Evolutionary conservation across 2,113 vertebrate genomes (phyloP).

Genomic region (Sterna hirundo): DNA sequence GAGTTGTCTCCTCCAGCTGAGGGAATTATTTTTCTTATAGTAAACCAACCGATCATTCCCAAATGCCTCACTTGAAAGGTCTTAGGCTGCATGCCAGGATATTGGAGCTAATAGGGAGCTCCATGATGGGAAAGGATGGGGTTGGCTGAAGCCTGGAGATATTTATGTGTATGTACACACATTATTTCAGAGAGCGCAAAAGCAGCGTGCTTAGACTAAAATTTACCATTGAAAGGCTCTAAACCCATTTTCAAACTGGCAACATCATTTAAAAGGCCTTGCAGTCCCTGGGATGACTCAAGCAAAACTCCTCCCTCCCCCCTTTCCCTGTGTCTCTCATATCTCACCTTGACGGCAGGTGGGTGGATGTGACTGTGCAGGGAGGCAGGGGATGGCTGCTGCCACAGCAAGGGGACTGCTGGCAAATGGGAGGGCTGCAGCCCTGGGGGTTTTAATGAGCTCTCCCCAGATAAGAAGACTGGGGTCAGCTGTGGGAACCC

Average conservation of each 20-base stretch:
- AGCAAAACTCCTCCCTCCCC: background rate
- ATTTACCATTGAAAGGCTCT: background rate
- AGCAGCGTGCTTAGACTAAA: background rate
- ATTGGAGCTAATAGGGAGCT: background rate
- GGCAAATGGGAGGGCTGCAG: background rate
- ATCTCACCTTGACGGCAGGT: conserved; percentile 14
- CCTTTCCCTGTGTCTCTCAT: background rate
- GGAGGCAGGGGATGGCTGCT: background rate
- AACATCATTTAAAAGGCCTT: background rate
- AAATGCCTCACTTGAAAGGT: background rate
- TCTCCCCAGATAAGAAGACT: background rate
- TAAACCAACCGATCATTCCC: background rate
- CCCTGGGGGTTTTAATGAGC: background rate
- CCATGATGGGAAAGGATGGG: background rate
- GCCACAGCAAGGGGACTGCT: background rate
- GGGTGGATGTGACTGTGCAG: background rate
- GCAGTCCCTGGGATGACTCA: background rate
- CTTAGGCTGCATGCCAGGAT: background rate
- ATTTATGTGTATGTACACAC: background rate
- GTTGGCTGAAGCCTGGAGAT: background rate
- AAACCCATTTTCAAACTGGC: background rate
- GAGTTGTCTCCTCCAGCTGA: background rate
- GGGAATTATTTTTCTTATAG: background rate
- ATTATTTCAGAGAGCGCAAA: background rate
- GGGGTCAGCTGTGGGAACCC: accelerated